Evolutionary conservation across 2,113 vertebrate species (phyloP).

Genomic region (Brienomyrus longianalis): DNA sequence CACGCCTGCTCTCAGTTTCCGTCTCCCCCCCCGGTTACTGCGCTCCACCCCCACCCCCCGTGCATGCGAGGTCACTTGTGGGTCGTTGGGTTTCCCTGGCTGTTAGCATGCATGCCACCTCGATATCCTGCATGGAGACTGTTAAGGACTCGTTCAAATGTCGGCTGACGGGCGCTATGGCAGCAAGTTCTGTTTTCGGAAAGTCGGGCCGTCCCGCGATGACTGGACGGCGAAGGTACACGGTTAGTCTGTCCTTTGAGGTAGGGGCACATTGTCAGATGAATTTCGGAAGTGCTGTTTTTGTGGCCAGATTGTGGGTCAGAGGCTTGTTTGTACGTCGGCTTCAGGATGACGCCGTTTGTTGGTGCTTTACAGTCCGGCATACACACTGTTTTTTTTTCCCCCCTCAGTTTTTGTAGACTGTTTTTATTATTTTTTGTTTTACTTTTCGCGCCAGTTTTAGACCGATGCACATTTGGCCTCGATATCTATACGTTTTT

Average conservation of each 20-base stretch:
- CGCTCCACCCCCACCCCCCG: background rate
- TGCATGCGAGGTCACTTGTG: background rate
- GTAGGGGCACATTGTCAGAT: background rate
- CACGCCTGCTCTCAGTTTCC: background rate
- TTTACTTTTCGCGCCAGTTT: background rate
- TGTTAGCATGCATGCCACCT: constrained; percentile 16
- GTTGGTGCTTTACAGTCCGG: background rate
- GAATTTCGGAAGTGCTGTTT: background rate
- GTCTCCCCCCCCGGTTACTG: background rate
- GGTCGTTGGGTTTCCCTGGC: constrained; percentile 7
- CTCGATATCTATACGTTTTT: background rate
- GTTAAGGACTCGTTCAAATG: background rate
- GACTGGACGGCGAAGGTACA: background rate
- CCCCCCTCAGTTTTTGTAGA: background rate
- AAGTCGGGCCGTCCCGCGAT: background rate
- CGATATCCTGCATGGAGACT: background rate
- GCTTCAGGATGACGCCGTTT: background rate
- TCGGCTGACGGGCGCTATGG: background rate
- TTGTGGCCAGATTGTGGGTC: background rate
- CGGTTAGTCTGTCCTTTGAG: background rate
- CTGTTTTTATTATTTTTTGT: too few relatives aligned
- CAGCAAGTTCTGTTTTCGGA: background rate
- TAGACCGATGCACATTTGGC: background rate
- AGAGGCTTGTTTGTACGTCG: background rate
- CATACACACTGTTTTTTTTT: background rate